Conservation (phyloP, 1,140 invertebrate species). For the Olivierus martensii region DNA sequence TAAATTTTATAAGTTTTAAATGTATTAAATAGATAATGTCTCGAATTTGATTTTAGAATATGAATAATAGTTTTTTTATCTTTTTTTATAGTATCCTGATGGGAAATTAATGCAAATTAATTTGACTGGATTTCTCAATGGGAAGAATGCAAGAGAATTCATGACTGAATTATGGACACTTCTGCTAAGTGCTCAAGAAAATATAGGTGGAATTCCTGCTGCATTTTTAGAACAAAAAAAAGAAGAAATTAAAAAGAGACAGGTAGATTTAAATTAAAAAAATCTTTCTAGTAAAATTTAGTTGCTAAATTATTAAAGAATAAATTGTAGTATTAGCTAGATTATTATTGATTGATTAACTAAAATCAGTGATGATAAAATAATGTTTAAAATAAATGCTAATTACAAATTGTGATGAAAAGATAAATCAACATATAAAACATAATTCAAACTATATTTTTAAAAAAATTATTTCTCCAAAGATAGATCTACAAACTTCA, state of each 20-base stretch:
- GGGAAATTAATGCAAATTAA: slow-evolving; percentile 99
- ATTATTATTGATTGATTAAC: too few relatives aligned
- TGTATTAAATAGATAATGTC: not conserved
- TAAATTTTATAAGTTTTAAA: not conserved
- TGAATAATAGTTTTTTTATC: slow-evolving; percentile 1
- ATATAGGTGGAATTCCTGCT: slow-evolving; percentile 83
- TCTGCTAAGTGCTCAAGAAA: slow-evolving; percentile 87
- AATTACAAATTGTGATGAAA: too few relatives aligned
- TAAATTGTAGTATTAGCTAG: too few relatives aligned
- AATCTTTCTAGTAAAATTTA: too few relatives aligned
- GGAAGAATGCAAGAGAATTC: slow-evolving; percentile 92
- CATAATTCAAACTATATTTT: too few relatives aligned
- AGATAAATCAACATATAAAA: too few relatives aligned
- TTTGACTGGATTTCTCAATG: slow-evolving; percentile 95
- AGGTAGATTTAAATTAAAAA: too few relatives aligned
- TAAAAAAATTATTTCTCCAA: too few relatives aligned
- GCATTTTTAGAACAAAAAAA: slow-evolving; percentile 89
- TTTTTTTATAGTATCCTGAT: slow-evolving; percentile 52
- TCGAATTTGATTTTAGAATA: not conserved
- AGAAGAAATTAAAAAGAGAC: slow-evolving; percentile 72
- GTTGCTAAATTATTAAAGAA: too few relatives aligned
- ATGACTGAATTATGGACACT: slow-evolving; percentile 95
- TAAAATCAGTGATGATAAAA: too few relatives aligned
- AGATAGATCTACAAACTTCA: too few relatives aligned
- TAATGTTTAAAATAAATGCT: too few relatives aligned